A percentile compares a stretch with the other conserved stretches of the same genome.
phyloP scores from a whole-genome alignment of 1,140 invertebrate genomes.

The Macrosteles quadrilineatus region DNA sequence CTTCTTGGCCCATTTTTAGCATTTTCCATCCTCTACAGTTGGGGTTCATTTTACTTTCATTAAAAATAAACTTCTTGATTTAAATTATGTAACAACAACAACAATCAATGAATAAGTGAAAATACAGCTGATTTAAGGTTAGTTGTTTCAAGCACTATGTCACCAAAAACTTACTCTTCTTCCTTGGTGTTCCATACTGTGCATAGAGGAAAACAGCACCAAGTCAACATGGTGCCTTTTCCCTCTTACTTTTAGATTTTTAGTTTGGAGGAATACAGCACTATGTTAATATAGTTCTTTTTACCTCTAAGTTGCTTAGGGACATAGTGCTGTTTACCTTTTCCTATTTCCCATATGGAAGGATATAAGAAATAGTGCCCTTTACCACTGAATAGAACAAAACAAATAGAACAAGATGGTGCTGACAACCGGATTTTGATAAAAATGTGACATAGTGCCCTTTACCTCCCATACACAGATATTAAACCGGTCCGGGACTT shows the following conservation, averaged over 20 bases:
- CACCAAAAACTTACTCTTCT: not conserved
- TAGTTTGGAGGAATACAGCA: not conserved
- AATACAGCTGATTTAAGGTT: not conserved
- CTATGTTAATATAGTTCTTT: constrained; percentile 13
- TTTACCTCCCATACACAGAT: constrained; percentile 19
- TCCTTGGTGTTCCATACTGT: not conserved
- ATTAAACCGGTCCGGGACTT: no score
- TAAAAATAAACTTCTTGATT: constrained; percentile 1
- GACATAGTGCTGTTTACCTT: constrained; percentile 16
- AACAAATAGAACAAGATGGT: constrained; percentile 3
- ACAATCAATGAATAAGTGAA: not conserved
- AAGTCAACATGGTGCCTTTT: constrained; percentile 19
- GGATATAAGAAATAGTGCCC: not conserved
- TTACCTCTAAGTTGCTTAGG: constrained; percentile 10
- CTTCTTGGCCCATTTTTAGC: not conserved
- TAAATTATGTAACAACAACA: not conserved
- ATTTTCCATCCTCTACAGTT: constrained; percentile 16
- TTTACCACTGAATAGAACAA: constrained; percentile 11
- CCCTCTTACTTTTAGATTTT: not conserved
- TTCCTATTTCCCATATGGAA: not conserved
- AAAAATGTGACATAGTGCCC: constrained; percentile 18
- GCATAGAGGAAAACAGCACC: not conserved
- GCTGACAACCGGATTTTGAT: not conserved
- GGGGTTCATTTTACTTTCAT: constrained; percentile 1
- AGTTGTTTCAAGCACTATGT: not conserved